Conservation (phyloP, 2,113 vertebrate species). For the Passer montanus region DNA sequence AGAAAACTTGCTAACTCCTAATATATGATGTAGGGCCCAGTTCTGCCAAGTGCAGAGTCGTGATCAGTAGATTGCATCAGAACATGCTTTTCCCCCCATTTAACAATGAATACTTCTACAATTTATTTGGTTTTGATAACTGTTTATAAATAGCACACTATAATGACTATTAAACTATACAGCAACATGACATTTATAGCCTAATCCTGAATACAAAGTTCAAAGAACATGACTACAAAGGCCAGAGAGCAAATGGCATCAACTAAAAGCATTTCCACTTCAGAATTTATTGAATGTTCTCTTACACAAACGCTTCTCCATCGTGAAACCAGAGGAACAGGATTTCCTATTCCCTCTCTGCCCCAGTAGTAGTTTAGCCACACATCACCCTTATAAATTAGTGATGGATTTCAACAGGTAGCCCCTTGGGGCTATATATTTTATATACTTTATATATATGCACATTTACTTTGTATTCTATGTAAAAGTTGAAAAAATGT, state of each 20-base stretch:
- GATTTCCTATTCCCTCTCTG: conserved; percentile 43
- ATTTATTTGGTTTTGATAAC: conserved; percentile 69
- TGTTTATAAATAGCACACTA: conserved; percentile 71
- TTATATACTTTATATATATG: conserved; percentile 72
- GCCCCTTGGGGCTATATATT: conserved; percentile 60
- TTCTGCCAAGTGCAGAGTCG: conserved; percentile 29
- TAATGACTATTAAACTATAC: conserved; percentile 70
- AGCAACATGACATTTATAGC: conserved; percentile 63
- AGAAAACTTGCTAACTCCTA: conserved; percentile 62
- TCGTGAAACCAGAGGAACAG: conserved; percentile 64
- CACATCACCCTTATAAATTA: conserved; percentile 55
- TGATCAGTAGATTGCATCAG: conserved; percentile 52
- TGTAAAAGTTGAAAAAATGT: conserved; percentile 70
- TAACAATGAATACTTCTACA: conserved; percentile 65
- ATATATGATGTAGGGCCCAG: conserved; percentile 40
- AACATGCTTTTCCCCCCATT: conserved; percentile 67
- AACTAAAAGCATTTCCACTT: conserved; percentile 71
- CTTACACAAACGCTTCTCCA: conserved; percentile 70
- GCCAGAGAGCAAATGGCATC: conserved; percentile 62
- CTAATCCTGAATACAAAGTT: conserved; percentile 72
- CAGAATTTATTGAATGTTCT: conserved; percentile 76
- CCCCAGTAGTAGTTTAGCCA: conserved; percentile 59
- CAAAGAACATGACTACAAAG: conserved; percentile 69
- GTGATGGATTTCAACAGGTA: conserved; percentile 54
- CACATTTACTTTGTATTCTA: conserved; percentile 67